Evolutionary conservation across 2,888 invertebrate species (phyloP).

Genomic region (Anthophora plumipes): DNA sequence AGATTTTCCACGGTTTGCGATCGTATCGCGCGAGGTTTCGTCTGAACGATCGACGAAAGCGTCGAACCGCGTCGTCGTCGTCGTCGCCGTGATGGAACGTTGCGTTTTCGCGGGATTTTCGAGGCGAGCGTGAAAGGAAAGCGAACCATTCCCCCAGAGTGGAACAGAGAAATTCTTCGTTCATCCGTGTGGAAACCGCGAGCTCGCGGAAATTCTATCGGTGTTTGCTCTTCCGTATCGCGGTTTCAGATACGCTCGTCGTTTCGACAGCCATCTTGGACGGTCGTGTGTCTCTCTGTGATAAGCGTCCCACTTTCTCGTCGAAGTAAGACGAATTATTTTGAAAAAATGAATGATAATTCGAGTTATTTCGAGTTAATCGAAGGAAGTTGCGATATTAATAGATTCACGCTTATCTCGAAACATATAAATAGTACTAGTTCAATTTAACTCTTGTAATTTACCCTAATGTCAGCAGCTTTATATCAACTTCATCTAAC

Average conservation of each 20-base stretch:
- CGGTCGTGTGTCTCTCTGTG: conserved; percentile 2
- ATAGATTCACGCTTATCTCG: no score
- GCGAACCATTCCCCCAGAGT: conserved; percentile 4
- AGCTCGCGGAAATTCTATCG: conserved; percentile 65
- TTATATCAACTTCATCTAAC: no score
- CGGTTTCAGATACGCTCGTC: conserved; percentile 44
- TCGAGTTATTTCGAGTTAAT: no score
- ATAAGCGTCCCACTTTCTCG: conserved; percentile 8
- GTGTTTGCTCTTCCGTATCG: conserved; percentile 62
- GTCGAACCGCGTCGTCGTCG: conserved; percentile 31
- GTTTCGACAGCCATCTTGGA: conserved; percentile 14
- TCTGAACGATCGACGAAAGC: conserved; percentile 37
- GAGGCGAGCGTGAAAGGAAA: conserved; percentile 47
- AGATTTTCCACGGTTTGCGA: conserved; percentile 14
- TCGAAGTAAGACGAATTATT: background rate
- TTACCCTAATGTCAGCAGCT: no score
- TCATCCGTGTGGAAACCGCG: conserved; percentile 60
- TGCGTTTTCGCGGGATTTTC: conserved; percentile 42
- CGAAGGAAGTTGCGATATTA: no score
- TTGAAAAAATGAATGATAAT: background rate
- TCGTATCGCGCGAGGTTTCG: conserved; percentile 7
- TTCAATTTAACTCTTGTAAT: no score
- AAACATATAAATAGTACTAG: no score
- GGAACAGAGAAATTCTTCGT: conserved; percentile 63
- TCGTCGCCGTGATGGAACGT: conserved; percentile 9